These are phyloP conservation scores for Elymnias hypermnestra DNA, from an alignment of 1,140 invertebrate species.

Conservation along the genomic window DNA sequence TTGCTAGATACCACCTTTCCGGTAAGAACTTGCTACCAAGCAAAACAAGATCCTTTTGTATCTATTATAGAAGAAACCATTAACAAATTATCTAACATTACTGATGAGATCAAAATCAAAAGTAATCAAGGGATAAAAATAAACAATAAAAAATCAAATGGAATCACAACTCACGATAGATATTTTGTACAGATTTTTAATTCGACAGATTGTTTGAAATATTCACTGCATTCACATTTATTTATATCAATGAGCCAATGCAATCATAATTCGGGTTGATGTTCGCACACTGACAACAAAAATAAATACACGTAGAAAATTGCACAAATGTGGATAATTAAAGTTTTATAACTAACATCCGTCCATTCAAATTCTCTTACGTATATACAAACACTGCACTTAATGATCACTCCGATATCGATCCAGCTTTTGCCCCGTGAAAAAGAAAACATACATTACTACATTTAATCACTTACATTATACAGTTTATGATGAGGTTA, in stretches of 20 bases:
- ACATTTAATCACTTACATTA: slow-evolving; percentile 11
- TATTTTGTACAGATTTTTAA: slow-evolving; percentile 73
- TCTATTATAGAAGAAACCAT: too few relatives aligned
- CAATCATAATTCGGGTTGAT: slow-evolving; percentile 61
- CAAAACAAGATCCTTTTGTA: too few relatives aligned
- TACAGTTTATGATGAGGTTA: too few relatives aligned
- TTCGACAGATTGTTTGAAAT: slow-evolving; percentile 68
- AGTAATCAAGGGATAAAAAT: too few relatives aligned
- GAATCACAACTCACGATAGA: slow-evolving; percentile 59
- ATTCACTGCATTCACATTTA: slow-evolving; percentile 67
- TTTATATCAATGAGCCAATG: slow-evolving; percentile 39
- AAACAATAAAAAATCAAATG: slow-evolving; percentile 31
- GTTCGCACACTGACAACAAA: slow-evolving; percentile 47
- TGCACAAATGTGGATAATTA: slow-evolving; percentile 40
- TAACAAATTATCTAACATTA: too few relatives aligned
- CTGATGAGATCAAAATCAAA: too few relatives aligned
- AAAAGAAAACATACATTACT: slow-evolving; percentile 7
- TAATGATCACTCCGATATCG: slow-evolving; percentile 37
- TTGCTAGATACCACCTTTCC: too few relatives aligned
- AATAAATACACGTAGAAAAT: slow-evolving; percentile 38
- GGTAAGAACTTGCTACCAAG: too few relatives aligned
- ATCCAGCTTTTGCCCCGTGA: slow-evolving; percentile 34
- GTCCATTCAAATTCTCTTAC: slow-evolving; percentile 46
- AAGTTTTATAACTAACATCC: slow-evolving; percentile 32
- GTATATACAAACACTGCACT: slow-evolving; percentile 61